Evolutionary conservation across 2,797 vertebrate species (phyloP).

Genomic region (Acropternis orthonyx): DNA sequence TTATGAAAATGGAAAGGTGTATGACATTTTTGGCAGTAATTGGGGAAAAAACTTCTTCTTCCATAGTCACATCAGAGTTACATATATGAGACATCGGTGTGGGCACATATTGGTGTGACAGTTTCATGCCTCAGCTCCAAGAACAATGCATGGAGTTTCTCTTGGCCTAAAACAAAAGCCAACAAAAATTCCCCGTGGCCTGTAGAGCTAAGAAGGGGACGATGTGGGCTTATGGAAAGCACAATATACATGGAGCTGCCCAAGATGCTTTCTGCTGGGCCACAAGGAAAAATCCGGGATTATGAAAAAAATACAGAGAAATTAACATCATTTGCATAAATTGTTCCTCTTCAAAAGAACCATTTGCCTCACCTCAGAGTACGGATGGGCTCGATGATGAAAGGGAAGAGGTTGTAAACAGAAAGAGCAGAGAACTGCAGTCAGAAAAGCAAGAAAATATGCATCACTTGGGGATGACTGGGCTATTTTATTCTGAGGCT

Average conservation of each 20-base stretch:
- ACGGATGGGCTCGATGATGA: fast-evolving
- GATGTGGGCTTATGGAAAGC: fast-evolving
- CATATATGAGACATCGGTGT: fast-evolving
- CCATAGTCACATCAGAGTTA: neutral
- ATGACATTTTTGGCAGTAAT: neutral
- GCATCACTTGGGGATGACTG: neutral
- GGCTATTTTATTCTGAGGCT: neutral
- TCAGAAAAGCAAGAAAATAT: neutral
- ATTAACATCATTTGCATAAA: neutral
- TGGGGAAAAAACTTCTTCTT: neutral
- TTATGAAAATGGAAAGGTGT: neutral
- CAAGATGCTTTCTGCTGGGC: neutral
- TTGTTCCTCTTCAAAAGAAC: neutral
- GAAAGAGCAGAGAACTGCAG: neutral
- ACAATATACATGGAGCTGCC: neutral
- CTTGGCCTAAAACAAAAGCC: neutral
- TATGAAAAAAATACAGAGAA: neutral
- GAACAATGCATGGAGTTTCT: neutral
- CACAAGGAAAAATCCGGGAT: fast-evolving
- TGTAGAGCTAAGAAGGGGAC: neutral
- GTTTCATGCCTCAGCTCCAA: neutral
- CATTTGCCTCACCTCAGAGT: neutral
- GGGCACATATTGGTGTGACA: neutral
- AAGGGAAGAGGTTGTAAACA: neutral
- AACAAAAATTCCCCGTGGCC: neutral